These are phyloP conservation scores for Metaphire vulgaris DNA, from an alignment of 1,140 invertebrate species.

Conservation along the genomic window DNA sequence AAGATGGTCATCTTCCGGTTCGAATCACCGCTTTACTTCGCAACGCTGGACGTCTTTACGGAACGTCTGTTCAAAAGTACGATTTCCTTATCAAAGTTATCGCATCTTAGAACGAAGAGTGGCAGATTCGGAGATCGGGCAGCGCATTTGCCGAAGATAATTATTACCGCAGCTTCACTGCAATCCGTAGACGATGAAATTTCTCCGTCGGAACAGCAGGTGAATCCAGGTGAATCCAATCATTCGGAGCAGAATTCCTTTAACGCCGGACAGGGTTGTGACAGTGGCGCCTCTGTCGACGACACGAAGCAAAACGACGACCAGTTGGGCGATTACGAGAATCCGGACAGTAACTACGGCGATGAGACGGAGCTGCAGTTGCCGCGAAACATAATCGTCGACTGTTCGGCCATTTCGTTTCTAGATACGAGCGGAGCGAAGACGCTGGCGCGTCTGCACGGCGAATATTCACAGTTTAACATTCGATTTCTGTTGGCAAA, in stretches of 20 bases:
- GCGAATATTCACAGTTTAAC: neutral
- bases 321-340: neutral
- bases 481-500: neutral
- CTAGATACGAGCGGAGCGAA: conserved; percentile 64
- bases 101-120: neutral
- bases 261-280: neutral
- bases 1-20: conserved; percentile 65
- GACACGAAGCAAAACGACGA: neutral
- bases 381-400: conserved; percentile 52
- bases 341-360: neutral
- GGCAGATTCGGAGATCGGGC: neutral
- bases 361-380: neutral
- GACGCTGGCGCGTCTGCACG: neutral
- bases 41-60: conserved; percentile 62
- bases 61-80: conserved; percentile 54
- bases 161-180: too few relatives aligned
- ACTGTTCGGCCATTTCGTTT: conserved; percentile 64
- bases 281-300: neutral
- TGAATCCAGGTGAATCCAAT: neutral
- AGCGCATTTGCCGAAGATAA: too few relatives aligned
- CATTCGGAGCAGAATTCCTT: neutral
- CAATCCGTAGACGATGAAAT: neutral
- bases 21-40: conserved; percentile 69
- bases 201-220: neutral
- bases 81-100: neutral